A percentile compares a stretch with the other conserved stretches of the same genome.
phyloP scores from a whole-genome alignment of 2,113 vertebrate species.

The Plectropomus leopardus region DNA sequence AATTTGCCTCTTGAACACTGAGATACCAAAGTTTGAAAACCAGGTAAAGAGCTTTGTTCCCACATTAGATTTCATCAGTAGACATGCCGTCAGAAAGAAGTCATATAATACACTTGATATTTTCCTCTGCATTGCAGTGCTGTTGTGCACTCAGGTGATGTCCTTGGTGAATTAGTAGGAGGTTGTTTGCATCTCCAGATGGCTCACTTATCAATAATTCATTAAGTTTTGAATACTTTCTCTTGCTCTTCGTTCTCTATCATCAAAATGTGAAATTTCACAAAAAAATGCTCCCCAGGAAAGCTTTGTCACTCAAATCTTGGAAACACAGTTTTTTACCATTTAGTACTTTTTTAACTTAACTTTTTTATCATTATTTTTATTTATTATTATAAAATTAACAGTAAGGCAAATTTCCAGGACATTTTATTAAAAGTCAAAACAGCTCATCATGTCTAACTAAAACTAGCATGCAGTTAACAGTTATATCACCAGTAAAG shows the following conservation, averaged over 20 bases:
- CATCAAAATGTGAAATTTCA: conserved; percentile 13
- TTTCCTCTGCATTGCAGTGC: conserved; percentile 55
- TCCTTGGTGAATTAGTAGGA: conserved; percentile 64
- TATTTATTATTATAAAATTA: neutral
- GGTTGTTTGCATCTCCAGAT: conserved; percentile 75
- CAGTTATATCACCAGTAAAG: neutral
- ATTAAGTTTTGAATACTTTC: conserved; percentile 55
- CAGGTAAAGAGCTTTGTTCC: neutral
- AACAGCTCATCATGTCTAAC: neutral
- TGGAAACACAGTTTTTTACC: neutral
- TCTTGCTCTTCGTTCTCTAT: conserved; percentile 25
- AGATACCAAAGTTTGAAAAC: neutral
- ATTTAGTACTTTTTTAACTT: neutral
- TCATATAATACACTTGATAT: neutral
- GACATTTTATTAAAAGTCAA: neutral
- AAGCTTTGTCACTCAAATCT: neutral
- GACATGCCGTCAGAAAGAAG: too few relatives aligned
- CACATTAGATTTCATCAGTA: neutral
- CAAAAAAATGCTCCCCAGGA: neutral
- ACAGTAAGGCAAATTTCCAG: neutral
- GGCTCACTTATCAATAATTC: conserved; percentile 71
- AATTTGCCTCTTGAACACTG: too few relatives aligned
- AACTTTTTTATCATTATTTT: neutral
- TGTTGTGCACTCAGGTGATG: conserved; percentile 52
- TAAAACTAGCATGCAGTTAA: neutral